Conservation (phyloP, 2,888 invertebrate genomes). For the Xiphydria camelus region DNA sequence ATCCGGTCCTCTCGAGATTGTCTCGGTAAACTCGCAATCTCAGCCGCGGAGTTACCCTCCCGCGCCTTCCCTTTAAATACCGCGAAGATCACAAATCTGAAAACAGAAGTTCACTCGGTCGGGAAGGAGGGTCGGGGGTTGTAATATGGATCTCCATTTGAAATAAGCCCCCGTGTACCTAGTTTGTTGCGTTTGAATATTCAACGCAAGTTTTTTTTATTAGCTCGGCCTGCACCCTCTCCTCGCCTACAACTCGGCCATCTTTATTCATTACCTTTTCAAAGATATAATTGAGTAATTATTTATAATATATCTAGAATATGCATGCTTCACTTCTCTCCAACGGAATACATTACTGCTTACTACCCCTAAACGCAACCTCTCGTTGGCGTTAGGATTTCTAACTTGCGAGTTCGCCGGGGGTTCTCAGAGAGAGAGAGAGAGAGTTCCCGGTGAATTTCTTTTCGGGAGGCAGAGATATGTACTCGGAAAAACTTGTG, state of each 20-base stretch:
- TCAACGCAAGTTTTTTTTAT: constrained; percentile 54
- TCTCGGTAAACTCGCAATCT: too few species aligned
- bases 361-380: constrained; percentile 55
- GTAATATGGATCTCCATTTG: constrained; percentile 58
- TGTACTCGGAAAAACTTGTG: too few species aligned
- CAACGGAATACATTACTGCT: constrained; percentile 55
- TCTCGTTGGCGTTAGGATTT: constrained; percentile 53
- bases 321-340: constrained; percentile 59
- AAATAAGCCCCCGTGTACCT: constrained; percentile 57
- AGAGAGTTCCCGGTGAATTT: too few species aligned
- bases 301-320: constrained; percentile 60
- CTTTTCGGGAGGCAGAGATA: too few species aligned
- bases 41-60: constrained; percentile 42
- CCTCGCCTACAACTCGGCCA: constrained; percentile 44
- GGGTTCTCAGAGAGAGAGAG: constrained; percentile 35
- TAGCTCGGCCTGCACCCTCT: constrained; percentile 45
- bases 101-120: constrained; percentile 50
- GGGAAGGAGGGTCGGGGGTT: constrained; percentile 50
- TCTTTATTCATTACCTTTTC: constrained; percentile 59
- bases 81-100: constrained; percentile 30
- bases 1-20: too few species aligned
- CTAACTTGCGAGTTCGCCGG: constrained; percentile 35
- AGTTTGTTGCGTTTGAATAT: constrained; percentile 59
- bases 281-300: constrained; percentile 59
- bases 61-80: constrained; percentile 6